Conservation (phyloP, 2,888 invertebrate species). For the Dysmachus trigonus region DNA sequence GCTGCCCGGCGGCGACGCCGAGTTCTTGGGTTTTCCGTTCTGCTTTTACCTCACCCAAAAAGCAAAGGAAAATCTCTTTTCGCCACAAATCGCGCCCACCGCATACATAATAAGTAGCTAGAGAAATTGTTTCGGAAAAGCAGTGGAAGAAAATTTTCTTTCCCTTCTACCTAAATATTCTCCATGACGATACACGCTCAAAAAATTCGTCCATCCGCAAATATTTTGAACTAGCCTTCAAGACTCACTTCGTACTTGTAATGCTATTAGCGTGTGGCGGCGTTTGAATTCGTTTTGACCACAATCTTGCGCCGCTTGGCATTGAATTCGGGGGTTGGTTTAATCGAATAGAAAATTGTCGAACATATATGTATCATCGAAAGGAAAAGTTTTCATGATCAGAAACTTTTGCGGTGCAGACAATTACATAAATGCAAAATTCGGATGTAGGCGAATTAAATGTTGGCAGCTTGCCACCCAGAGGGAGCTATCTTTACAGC, state of each 20-base stretch:
- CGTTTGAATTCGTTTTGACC: background rate
- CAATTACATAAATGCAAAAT: background rate
- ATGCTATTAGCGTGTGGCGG: background rate
- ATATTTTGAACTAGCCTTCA: background rate
- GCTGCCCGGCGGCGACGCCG: background rate
- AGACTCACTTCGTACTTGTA: background rate
- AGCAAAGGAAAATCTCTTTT: background rate
- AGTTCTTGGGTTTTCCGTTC: background rate
- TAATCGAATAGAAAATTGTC: background rate
- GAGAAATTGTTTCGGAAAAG: conserved; percentile 9
- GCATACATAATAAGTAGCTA: background rate
- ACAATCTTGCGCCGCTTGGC: background rate
- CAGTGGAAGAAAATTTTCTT: background rate
- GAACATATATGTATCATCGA: background rate
- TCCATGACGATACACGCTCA: background rate
- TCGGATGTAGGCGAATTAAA: background rate
- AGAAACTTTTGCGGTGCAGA: background rate
- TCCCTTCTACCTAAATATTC: background rate
- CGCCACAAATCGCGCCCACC: background rate
- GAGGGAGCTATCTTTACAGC: background rate
- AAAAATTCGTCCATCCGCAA: background rate
- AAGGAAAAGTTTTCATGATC: background rate
- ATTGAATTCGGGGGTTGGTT: background rate
- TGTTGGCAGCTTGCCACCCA: background rate
- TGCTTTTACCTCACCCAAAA: background rate